A percentile compares a stretch with the other conserved stretches of the same genome.
Evolutionary conservation across 2,797 vertebrate species (phyloP).

Genomic region (Hybognathus amarus): DNA sequence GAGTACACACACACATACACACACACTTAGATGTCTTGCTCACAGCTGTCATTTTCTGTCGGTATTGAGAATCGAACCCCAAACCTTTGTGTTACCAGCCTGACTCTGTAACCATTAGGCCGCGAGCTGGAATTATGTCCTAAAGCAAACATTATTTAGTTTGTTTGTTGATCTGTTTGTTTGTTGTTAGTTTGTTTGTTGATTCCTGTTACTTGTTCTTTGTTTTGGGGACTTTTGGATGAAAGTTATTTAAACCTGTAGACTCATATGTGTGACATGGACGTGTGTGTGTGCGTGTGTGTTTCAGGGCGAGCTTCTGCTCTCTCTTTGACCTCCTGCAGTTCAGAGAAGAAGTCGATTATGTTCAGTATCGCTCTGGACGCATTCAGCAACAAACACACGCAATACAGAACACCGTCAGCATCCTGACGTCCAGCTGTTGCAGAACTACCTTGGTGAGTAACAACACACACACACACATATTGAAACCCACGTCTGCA

Average conservation of each 20-base stretch:
- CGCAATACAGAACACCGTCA: not conserved
- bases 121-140: too few relatives aligned
- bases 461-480: not conserved
- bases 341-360: constrained; percentile 57
- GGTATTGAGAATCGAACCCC: too few relatives aligned
- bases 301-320: constrained; percentile 66
- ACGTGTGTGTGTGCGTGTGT: constrained; percentile 1
- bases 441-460: constrained; percentile 60
- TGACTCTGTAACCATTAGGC: too few relatives aligned
- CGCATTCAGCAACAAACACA: constrained; percentile 58
- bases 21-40: too few relatives aligned
- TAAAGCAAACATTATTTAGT: not conserved
- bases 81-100: too few relatives aligned
- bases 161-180: not conserved
- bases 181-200: not conserved
- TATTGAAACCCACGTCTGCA: not conserved
- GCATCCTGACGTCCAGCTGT: constrained; percentile 59
- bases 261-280: not conserved
- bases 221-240: not conserved
- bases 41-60: too few relatives aligned
- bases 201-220: not conserved
- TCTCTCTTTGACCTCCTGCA: constrained; percentile 68
- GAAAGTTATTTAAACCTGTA: not conserved
- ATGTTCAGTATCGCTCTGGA: constrained; percentile 66
- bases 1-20: constrained; percentile 47